Evolutionary conservation across 2,888 invertebrate genomes (phyloP).

Genomic region (Spodoptera exigua): DNA sequence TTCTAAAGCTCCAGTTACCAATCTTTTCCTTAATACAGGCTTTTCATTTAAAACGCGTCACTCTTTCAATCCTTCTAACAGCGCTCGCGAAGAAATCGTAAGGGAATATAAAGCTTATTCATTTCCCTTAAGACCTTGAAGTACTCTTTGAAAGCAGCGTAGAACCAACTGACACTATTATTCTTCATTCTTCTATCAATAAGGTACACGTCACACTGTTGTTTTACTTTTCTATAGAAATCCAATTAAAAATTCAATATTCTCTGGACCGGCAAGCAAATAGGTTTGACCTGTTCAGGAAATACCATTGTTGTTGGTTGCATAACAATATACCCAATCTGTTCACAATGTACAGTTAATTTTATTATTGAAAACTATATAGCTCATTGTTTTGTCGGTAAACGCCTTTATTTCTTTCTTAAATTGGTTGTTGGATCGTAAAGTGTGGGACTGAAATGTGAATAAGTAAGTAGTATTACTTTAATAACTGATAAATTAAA

Average conservation of each 20-base stretch:
- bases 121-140: slow-evolving; percentile 39
- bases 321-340: slow-evolving; percentile 12
- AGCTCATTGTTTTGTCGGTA: not conserved
- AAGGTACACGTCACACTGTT: slow-evolving; percentile 32
- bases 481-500: too few species aligned
- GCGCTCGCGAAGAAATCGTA: slow-evolving; percentile 2
- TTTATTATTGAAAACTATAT: slow-evolving; percentile 22
- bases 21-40: too few species aligned
- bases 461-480: too few species aligned
- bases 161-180: slow-evolving; percentile 34
- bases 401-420: too few species aligned
- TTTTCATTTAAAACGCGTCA: too few species aligned
- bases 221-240: slow-evolving; percentile 46
- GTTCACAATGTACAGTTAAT: slow-evolving; percentile 37
- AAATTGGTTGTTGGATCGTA: not conserved
- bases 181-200: slow-evolving; percentile 27
- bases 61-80: too few species aligned
- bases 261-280: slow-evolving; percentile 46
- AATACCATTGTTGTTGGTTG: slow-evolving; percentile 46
- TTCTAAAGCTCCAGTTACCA: too few species aligned
- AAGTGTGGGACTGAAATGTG: too few species aligned
- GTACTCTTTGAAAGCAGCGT: slow-evolving; percentile 17
- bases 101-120: slow-evolving; percentile 5
- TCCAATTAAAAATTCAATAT: slow-evolving; percentile 54
- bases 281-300: slow-evolving; percentile 47